These are phyloP conservation scores for Macrobrachium rosenbergii DNA, from an alignment of 1,140 invertebrate genomes.

Conservation along the genomic window DNA sequence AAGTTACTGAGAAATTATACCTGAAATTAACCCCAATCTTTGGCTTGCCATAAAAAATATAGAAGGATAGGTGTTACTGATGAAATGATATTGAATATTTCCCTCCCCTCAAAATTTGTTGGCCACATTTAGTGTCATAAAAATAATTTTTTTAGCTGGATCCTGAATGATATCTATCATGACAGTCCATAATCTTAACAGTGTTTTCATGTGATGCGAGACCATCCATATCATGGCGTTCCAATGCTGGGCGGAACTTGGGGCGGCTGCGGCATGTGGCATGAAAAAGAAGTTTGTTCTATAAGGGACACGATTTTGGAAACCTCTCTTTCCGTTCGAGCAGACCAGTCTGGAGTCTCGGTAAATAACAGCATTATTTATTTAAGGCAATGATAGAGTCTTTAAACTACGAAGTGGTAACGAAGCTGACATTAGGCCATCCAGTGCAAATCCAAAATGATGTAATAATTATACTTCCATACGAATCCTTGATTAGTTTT, in stretches of 20 bases:
- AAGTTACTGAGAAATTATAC: not conserved
- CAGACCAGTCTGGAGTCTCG: too few relatives aligned
- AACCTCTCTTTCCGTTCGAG: too few relatives aligned
- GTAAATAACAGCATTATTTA: too few relatives aligned
- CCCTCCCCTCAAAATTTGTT: not conserved
- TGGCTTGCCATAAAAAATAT: not conserved
- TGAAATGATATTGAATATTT: too few relatives aligned
- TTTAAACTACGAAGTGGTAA: too few relatives aligned
- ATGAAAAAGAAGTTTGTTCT: not conserved
- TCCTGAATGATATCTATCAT: not conserved
- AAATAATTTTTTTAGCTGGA: not conserved
- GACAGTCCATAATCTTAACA: not conserved
- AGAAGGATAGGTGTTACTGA: too few relatives aligned
- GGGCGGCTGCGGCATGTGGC: slow-evolving; percentile 39
- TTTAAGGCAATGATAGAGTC: too few relatives aligned
- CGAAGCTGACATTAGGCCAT: too few relatives aligned
- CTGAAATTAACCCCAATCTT: too few relatives aligned
- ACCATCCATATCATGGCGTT: slow-evolving; percentile 33
- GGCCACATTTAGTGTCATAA: not conserved
- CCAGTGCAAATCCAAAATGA: too few relatives aligned
- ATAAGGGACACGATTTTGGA: not conserved
- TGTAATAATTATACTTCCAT: too few relatives aligned
- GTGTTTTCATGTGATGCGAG: slow-evolving; percentile 54
- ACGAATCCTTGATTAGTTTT: too few relatives aligned
- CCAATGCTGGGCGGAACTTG: slow-evolving; percentile 45